phyloP scores from a whole-genome alignment of 2,888 invertebrate genomes.

The Drosophila atripex region DNA sequence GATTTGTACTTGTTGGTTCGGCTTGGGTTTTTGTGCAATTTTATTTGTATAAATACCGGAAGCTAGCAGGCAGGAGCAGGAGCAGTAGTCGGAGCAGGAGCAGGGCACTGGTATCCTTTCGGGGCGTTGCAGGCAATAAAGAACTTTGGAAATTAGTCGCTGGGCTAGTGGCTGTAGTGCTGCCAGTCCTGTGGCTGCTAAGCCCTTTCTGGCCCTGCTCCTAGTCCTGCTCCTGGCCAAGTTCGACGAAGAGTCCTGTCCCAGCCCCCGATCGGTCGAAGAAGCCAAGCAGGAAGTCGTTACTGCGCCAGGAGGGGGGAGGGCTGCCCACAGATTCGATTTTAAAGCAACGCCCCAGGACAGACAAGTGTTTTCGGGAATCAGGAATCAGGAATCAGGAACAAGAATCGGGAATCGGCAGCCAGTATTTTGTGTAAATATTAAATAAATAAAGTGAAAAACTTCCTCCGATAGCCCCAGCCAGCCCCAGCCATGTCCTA shows the following conservation, averaged over 20 bases:
- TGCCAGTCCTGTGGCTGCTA: conserved; percentile 15
- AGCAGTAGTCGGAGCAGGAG: background rate
- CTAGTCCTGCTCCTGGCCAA: no score
- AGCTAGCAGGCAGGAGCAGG: conserved; percentile 54
- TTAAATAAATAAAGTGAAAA: background rate
- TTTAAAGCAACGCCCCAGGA: conserved; percentile 4
- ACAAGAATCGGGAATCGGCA: no score
- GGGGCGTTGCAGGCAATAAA: conserved; percentile 78
- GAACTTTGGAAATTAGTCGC: conserved; percentile 78
- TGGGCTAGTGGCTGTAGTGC: conserved; percentile 31
- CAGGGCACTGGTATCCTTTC: background rate
- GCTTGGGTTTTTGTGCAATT: conserved; percentile 68
- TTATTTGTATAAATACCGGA: conserved; percentile 81
- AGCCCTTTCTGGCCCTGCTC: conserved; percentile 30
- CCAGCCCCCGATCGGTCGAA: conserved; percentile 20
- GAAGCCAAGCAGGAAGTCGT: conserved; percentile 77
- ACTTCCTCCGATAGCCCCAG: conserved; percentile 7
- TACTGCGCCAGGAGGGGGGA: conserved; percentile 37
- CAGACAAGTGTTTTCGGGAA: background rate
- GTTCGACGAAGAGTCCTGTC: conserved; percentile 53
- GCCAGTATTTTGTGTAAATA: background rate
- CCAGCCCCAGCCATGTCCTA: conserved; percentile 13
- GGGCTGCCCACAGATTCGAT: background rate
- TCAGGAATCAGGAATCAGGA: background rate
- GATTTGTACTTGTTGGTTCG: conserved; percentile 62